Evolutionary conservation across 1,140 invertebrate genomes (phyloP).

Genomic region (Drosophila pachea): DNA sequence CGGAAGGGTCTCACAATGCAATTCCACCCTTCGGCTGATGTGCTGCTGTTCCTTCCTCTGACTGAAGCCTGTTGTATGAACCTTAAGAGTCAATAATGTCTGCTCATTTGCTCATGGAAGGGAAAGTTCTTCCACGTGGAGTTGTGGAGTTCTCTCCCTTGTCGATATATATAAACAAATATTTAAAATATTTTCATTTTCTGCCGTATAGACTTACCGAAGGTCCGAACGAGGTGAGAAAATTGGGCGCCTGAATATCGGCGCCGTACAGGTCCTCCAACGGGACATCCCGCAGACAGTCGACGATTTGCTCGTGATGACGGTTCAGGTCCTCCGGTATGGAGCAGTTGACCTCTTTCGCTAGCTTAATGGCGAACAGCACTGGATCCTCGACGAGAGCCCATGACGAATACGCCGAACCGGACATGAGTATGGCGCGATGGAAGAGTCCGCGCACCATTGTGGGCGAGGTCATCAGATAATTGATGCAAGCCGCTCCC

Average conservation of each 20-base stretch:
- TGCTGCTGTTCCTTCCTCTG: too few relatives aligned
- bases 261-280: constrained; percentile 88
- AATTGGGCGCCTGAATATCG: constrained; percentile 90
- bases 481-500: constrained; percentile 96
- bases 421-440: constrained; percentile 92
- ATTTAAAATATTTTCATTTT: too few relatives aligned
- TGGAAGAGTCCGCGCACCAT: constrained; percentile 94
- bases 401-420: constrained; percentile 96
- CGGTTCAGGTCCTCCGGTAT: constrained; percentile 87
- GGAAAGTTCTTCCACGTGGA: too few relatives aligned
- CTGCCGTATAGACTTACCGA: constrained; percentile 68
- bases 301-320: constrained; percentile 89
- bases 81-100: too few relatives aligned
- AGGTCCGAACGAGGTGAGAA: constrained; percentile 79
- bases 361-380: constrained; percentile 90
- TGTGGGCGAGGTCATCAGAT: constrained; percentile 95
- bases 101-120: too few relatives aligned
- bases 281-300: constrained; percentile 88
- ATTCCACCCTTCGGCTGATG: neutral
- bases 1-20: neutral
- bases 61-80: too few relatives aligned
- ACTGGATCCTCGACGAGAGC: constrained; percentile 94
- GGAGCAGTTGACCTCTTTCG: constrained; percentile 91
- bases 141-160: too few relatives aligned
- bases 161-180: too few relatives aligned